Base-by-base conservation (phyloP, 2,797 vertebrate species). In the Oryzias sinensis region DNA sequence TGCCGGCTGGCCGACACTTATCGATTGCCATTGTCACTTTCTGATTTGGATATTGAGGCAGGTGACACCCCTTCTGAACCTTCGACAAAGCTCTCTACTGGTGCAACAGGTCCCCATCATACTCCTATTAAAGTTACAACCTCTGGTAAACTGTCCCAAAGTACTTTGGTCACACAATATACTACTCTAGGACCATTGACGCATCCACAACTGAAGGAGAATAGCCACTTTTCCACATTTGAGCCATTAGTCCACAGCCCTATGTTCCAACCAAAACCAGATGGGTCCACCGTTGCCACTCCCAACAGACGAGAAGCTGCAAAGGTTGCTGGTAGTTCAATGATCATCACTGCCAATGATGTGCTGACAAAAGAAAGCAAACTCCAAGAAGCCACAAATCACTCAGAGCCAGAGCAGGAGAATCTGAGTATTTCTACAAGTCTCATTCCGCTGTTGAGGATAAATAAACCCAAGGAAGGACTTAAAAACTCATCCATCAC, bases 1-100 rank as follows among this genome's bases (percentile, higher is more conserved):
- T 99, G 97, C 87, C 91, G 83, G 74, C 92, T 87, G 71, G 90
- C 94, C 43, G 94, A 96, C 85, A 94, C 92, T 0, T 91, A 93
- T 60, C 93, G 92, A 91, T 94, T 90, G 76, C 79, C 76, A 37
- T 60, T 4, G 14, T 71, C 72, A 41, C 25, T 60, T 59, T 60
- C 68, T 46, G 59, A 50, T 59, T 62, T 76, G 65, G 72, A 74
- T 22, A 70, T 17, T 3, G 48, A 58, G 59, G 77, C 70, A 51
- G 69, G 69, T 47, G 70, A 82, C 65, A 62, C 66, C 17, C 56
- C 74, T 18, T 77, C 59, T 37, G 37, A 54, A 25, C 65, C 81
- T 45, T 64, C 52, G 4, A 71, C 60, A 49, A 73, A 61, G 6
- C 48, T 82, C 43, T 51, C 45, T 61, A 7, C 71, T 70, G 74